Percentiles rank a stretch among this genome's conserved stretches.
Conservation (phyloP, 2,797 vertebrate species). For the Chanos chanos region DNA sequence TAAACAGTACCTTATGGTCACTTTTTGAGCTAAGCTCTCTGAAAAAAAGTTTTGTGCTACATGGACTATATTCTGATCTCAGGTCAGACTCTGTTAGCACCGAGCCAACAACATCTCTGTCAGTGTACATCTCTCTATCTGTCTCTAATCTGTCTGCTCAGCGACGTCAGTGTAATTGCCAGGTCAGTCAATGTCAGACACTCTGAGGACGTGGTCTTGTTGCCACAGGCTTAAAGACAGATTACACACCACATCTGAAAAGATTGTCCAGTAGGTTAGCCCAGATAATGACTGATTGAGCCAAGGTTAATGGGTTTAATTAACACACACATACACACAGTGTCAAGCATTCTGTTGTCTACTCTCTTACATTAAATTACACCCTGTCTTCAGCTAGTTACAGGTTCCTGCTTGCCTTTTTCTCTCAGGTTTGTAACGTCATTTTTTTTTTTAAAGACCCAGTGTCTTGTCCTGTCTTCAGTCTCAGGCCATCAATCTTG, state of each 20-base stretch:
- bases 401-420: slow-evolving; percentile 35
- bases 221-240: slow-evolving; percentile 52
- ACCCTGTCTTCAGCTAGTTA: slow-evolving; percentile 33
- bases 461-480: too few species aligned
- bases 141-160: not conserved
- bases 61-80: too few species aligned
- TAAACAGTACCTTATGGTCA: too few species aligned
- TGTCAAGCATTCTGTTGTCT: slow-evolving; percentile 6
- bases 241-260: slow-evolving; percentile 50
- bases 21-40: too few species aligned
- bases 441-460: too few species aligned
- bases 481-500: too few species aligned
- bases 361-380: slow-evolving; percentile 39
- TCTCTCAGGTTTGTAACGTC: too few species aligned
- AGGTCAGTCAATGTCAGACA: slow-evolving; percentile 49
- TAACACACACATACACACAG: not conserved
- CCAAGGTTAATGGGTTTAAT: slow-evolving; percentile 31
- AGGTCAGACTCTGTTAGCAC: too few species aligned
- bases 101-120: too few species aligned
- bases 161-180: too few species aligned
- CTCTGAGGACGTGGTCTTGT: slow-evolving; percentile 51
- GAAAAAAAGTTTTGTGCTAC: too few species aligned
- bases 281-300: slow-evolving; percentile 47
- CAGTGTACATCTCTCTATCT: too few species aligned
- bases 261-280: slow-evolving; percentile 40